A percentile compares a stretch with the other conserved stretches of the same genome.
phyloP scores from a whole-genome alignment of 2,113 vertebrate species.

The Misgurnus mizolepis region DNA sequence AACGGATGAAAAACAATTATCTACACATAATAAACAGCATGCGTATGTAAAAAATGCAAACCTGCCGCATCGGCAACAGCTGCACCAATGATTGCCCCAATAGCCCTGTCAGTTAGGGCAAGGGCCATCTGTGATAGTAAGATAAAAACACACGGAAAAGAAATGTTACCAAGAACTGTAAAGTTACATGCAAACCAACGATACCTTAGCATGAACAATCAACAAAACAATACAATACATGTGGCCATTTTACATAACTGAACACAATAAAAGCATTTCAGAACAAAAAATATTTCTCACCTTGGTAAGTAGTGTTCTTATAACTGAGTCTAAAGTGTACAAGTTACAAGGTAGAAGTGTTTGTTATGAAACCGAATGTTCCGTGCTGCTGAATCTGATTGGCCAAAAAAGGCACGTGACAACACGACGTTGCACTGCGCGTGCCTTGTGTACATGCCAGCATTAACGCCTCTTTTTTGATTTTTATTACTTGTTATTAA shows the following conservation, averaged over 20 bases:
- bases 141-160: slow-evolving; percentile 18
- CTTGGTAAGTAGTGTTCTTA: background rate
- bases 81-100: slow-evolving; percentile 73
- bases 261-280: background rate
- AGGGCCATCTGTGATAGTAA: slow-evolving; percentile 63
- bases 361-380: slow-evolving; percentile 2
- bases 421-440: background rate
- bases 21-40: too few relatives aligned
- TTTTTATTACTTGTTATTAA: too few relatives aligned
- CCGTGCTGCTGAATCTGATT: slow-evolving; percentile 15
- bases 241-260: too few relatives aligned
- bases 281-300: background rate
- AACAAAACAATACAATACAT: background rate
- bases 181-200: background rate
- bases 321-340: background rate
- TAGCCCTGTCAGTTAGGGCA: slow-evolving; percentile 64
- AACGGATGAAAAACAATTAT: too few relatives aligned
- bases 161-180: background rate
- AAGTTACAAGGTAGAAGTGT: background rate
- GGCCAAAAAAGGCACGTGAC: slow-evolving; percentile 17
- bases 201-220: background rate
- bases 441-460: background rate
- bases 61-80: slow-evolving; percentile 76
- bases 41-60: slow-evolving; percentile 33
- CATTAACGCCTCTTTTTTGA: too few relatives aligned